A percentile compares a stretch with the other conserved stretches of the same genome.
These are phyloP conservation scores for Danio albolineatus DNA, from an alignment of 2,797 vertebrate genomes.

Conservation along the genomic window DNA sequence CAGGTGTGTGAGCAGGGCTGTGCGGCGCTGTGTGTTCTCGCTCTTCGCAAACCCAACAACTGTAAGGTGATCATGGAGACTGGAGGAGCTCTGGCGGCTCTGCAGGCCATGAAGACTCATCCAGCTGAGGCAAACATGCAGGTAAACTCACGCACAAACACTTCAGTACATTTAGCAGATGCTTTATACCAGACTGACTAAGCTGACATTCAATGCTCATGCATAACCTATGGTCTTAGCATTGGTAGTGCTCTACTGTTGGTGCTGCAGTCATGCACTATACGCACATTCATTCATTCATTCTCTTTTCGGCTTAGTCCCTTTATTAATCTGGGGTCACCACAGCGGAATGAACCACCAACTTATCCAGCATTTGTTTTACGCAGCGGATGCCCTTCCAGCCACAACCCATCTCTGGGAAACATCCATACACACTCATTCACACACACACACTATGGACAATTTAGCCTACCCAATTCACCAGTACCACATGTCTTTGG, in stretches of 20 bases:
- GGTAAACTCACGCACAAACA: constrained; percentile 74
- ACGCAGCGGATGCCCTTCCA: too few species aligned
- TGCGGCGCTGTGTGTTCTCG: constrained; percentile 87
- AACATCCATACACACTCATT: too few species aligned
- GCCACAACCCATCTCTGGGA: too few species aligned
- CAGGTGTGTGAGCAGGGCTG: constrained; percentile 96
- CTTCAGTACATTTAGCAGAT: background rate
- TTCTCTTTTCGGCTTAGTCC: too few species aligned
- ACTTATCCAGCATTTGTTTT: too few species aligned
- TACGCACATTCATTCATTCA: too few species aligned
- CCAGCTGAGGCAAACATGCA: constrained; percentile 81
- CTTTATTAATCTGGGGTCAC: too few species aligned
- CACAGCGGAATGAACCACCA: too few species aligned
- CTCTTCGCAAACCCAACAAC: constrained; percentile 92
- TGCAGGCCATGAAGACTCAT: constrained; percentile 93
- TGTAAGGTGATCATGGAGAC: constrained; percentile 91
- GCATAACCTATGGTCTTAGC: background rate
- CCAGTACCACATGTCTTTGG: too few species aligned
- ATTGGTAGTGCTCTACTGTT: background rate
- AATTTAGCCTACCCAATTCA: too few species aligned
- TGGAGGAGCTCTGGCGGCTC: constrained; percentile 84
- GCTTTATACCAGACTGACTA: background rate
- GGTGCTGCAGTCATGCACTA: background rate
- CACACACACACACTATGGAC: too few species aligned
- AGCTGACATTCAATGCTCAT: background rate